These are phyloP conservation scores for Regulus satrapa DNA, from an alignment of 2,113 vertebrate genomes.

Conservation along the genomic window DNA sequence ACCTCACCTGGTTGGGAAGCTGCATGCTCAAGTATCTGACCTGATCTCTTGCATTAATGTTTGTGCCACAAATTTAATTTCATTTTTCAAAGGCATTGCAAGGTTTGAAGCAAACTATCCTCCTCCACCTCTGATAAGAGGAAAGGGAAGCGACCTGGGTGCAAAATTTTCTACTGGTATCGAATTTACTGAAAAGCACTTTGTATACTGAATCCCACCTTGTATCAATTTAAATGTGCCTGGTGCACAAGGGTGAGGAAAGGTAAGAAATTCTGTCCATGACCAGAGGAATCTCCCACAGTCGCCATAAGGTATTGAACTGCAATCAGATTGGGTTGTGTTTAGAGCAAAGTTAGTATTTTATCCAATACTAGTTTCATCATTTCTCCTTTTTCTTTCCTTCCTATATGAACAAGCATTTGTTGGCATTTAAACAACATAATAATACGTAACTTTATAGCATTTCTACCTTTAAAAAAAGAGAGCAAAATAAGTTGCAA, in stretches of 20 bases:
- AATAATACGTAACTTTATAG: accelerated
- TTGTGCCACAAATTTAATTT: not conserved
- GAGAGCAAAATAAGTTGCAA: not conserved
- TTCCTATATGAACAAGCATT: not conserved
- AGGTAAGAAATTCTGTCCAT: not conserved
- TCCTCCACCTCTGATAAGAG: not conserved
- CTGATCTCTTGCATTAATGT: not conserved
- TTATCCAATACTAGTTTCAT: not conserved
- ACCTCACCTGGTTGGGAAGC: not conserved
- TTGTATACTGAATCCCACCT: not conserved
- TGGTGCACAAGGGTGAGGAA: not conserved
- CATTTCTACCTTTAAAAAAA: not conserved
- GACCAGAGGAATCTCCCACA: not conserved
- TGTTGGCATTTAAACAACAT: not conserved
- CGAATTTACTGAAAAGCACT: not conserved
- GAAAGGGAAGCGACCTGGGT: accelerated
- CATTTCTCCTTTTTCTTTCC: not conserved
- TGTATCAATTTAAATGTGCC: not conserved
- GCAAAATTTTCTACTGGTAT: not conserved
- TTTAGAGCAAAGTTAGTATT: not conserved
- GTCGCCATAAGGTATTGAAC: not conserved
- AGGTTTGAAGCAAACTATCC: not conserved
- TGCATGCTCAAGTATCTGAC: not conserved
- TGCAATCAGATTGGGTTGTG: not conserved
- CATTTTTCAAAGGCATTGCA: not conserved